Base-by-base conservation (phyloP, 1,140 invertebrate genomes). In the Spodoptera frugiperda region DNA sequence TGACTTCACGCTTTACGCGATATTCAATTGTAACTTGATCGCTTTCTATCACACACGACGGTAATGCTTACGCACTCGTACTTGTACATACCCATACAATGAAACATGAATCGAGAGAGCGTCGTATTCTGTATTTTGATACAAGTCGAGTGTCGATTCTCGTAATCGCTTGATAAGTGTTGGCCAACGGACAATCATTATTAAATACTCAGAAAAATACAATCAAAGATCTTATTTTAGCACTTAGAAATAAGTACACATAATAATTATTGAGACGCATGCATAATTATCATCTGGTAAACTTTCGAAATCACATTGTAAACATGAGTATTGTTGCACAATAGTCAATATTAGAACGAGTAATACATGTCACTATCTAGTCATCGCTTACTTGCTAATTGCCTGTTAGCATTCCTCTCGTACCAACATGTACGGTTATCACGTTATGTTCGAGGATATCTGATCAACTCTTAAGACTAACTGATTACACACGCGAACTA, bases 11-110 rank as follows among this genome's bases (percentile, higher is more conserved):
- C 57, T 73, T 70, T 81, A 83, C 80, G 80, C 81, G 79, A 87
- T 85, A 88, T 88, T 87, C 84, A 87, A 87, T 87, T 83, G 86
- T 84, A 84, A 86, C 79, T 80, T 77, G 82, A 85, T 86, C 74
- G 80, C 84, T 88, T 86, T 88, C 85, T 83, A 83, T 39, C 21
- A 19, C 44, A 53, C 65, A 70, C 55, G 46, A 61, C 57, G 44
- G 71, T 74, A 61, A 61, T 61, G 71, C 71, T 61, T 74, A 46
- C 17, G 14, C 48, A 57, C 17, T 30, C 10, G 14, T 15, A 57
- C 17, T 30, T 3, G 14, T 15, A 74, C 55, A 61, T 74, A 61
- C 2, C 21, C 4, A n/a, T 17, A n/a, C n/a, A 14, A 59, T 30
- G 55, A 74, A 55, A 74, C 46, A 15, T 57, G 12, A 51, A 49